Percentiles rank a stretch among this genome's conserved stretches.
phyloP scores from a whole-genome alignment of 1,140 invertebrate species.

The Apis cerana region DNA sequence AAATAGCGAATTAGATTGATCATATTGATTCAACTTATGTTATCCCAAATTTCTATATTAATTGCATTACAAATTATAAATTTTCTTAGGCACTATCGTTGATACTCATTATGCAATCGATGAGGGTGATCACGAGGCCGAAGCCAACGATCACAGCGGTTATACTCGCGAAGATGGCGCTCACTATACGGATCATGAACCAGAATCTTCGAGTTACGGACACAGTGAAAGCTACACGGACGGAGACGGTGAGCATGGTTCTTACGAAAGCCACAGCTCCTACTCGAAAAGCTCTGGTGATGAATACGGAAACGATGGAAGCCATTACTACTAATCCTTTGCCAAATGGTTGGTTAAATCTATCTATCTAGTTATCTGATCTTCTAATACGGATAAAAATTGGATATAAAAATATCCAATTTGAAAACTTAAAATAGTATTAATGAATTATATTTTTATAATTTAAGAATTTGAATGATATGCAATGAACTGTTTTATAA shows the following conservation, averaged over 20 bases:
- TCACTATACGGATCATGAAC: conserved; percentile 60
- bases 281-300: conserved; percentile 64
- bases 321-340: conserved; percentile 61
- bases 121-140: conserved; percentile 61
- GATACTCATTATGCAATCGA: conserved; percentile 69
- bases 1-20: neutral
- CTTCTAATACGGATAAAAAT: neutral
- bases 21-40: neutral
- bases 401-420: neutral
- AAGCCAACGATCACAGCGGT: conserved; percentile 58
- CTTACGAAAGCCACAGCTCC: conserved; percentile 67
- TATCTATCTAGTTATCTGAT: neutral
- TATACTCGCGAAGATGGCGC: conserved; percentile 43
- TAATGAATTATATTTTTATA: neutral
- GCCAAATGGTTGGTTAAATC: neutral
- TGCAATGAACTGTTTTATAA: neutral
- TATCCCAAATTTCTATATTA: neutral
- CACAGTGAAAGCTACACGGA: conserved; percentile 66
- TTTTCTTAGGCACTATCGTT: conserved; percentile 67
- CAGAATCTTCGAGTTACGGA: conserved; percentile 55
- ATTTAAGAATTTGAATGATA: neutral
- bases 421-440: neutral
- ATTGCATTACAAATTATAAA: conserved; percentile 4
- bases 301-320: conserved; percentile 45
- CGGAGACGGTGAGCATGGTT: conserved; percentile 62